Base-by-base conservation (phyloP, 2,888 invertebrate genomes). In the Synergus itoensis region DNA sequence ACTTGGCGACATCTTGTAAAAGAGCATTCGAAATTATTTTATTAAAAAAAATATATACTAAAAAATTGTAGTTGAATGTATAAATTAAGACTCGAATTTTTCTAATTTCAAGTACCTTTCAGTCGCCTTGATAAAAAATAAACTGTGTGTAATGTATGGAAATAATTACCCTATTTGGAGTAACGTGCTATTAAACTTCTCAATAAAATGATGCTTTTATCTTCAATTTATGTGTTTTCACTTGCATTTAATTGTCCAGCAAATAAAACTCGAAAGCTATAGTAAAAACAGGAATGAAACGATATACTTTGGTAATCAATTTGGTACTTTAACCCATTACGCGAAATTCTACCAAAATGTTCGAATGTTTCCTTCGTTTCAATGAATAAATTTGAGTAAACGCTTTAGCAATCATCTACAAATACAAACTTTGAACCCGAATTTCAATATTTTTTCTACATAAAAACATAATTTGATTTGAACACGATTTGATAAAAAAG, bases 141-240 rank as follows among this genome's bases (percentile, higher is more conserved):
- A 53, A 69, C 18, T 67, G 12, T 16, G 7, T 36, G 18, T 67
- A 67, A 67, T 69, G 1, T 45, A 28, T 36, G 4, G 2, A 53
- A 73, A 73, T 36, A n/a, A 73, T 53, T 53, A 53, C 5, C 9
- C 53, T 36, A 53, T 73, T 53, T n/a, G 36, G 9, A 40, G 73
- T 53, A 73, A 53, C 36, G 40, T 36, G 36, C 73, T 53, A 53
- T 73, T 73, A 53, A 48, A 53, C 53, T 73, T 53, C 73, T 73
- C n/a, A 53, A 73, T 11, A 73, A 36, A 73, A 48, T 53, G 36
- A 73, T 53, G 48, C 48, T 48, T 73, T 53, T 18, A 73, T 53
- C 53, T 45, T 21, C 7, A 21, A 67, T 67, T 67, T 67, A 67
- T 67, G 18, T 73, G 48, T 48, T 69, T 69, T 53, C 53, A 73